Evolutionary conservation across 2,113 vertebrate species (phyloP).

Genomic region (Catagonus wagneri): DNA sequence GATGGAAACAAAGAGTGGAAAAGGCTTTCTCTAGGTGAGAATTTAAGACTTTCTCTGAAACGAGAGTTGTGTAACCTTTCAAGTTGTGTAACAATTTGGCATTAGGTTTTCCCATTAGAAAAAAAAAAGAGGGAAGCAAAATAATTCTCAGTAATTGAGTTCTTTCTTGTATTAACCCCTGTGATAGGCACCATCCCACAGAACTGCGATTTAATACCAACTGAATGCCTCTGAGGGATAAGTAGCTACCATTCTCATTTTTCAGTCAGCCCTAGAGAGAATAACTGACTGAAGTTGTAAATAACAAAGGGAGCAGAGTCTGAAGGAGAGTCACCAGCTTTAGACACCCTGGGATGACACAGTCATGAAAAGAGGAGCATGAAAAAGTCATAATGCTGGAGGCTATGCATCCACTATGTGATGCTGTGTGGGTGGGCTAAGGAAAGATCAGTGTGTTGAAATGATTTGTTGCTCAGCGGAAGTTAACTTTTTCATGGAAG

Average conservation of each 20-base stretch:
- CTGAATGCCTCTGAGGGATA: not conserved
- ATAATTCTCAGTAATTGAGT: not conserved
- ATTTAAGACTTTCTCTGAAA: not conserved
- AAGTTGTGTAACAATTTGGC: not conserved
- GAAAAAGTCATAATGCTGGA: too few species aligned
- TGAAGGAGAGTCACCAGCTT: not conserved
- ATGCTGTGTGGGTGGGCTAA: not conserved
- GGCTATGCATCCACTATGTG: rapidly evolving
- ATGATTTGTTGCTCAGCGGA: not conserved
- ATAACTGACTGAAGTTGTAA: not conserved
- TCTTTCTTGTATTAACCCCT: not conserved
- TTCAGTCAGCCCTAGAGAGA: not conserved
- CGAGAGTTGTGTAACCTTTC: not conserved
- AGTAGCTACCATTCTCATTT: not conserved
- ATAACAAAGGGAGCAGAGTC: not conserved
- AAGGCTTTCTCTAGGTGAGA: not conserved
- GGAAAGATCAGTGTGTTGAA: not conserved
- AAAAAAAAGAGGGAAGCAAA: not conserved
- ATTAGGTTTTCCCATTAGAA: not conserved
- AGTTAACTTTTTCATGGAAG: not conserved
- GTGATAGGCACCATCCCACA: not conserved
- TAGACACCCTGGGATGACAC: not conserved
- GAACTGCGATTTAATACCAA: not conserved
- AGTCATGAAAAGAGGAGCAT: not conserved
- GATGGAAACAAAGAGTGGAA: not conserved